Evolutionary conservation across 2,888 invertebrate genomes (phyloP).

Genomic region (Dorcus parallelipipedus): DNA sequence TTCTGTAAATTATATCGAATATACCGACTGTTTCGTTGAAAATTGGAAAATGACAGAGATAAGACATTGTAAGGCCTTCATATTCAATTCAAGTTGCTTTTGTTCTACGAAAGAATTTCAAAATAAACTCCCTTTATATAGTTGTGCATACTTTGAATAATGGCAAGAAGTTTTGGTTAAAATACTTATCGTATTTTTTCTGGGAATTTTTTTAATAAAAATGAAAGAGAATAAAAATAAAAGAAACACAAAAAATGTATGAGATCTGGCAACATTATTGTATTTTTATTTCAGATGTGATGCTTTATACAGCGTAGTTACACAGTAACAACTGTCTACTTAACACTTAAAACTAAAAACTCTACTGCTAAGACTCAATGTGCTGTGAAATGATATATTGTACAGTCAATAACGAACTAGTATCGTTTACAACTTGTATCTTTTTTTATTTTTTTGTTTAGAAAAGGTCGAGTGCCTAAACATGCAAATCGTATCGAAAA

Average conservation of each 20-base stretch:
- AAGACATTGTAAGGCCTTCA: too few species aligned
- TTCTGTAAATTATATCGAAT: too few species aligned
- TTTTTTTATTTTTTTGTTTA: conserved; percentile 16
- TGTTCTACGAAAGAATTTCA: too few species aligned
- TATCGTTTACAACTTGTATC: conserved; percentile 26
- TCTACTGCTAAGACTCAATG: conserved; percentile 56
- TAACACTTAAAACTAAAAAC: conserved; percentile 69
- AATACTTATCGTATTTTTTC: too few species aligned
- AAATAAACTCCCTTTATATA: too few species aligned
- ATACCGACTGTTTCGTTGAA: too few species aligned
- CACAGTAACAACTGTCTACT: conserved; percentile 65
- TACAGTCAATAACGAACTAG: conserved; percentile 36
- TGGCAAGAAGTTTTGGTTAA: too few species aligned
- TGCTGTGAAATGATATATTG: conserved; percentile 47
- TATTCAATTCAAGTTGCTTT: too few species aligned
- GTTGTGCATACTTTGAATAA: too few species aligned
- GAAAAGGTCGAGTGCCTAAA: conserved; percentile 41
- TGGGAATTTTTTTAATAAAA: too few species aligned
- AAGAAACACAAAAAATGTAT: conserved; percentile 19
- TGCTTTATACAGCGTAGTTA: conserved; percentile 67
- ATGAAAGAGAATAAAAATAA: too few species aligned
- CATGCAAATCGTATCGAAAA: conserved; percentile 40
- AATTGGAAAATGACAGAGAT: too few species aligned
- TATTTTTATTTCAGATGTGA: conserved; percentile 58
- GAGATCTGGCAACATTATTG: conserved; percentile 68